These are phyloP conservation scores for Anguilla obscura DNA, from an alignment of 2,797 vertebrate species.

Conservation along the genomic window DNA sequence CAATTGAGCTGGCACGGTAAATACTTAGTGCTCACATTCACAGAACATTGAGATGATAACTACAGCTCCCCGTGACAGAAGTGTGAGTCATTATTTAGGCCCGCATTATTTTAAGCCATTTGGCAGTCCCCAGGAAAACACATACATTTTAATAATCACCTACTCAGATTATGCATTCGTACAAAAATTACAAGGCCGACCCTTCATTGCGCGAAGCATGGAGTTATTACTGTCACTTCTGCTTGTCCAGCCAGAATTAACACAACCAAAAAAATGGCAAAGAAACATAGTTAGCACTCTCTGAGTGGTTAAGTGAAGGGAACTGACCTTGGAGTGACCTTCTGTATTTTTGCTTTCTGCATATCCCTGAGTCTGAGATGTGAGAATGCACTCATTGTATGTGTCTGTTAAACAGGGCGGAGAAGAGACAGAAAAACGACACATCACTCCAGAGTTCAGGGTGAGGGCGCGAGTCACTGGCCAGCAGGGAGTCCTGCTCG, in stretches of 20 bases:
- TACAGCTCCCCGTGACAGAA: background rate
- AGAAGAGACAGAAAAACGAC: background rate
- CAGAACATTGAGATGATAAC: background rate
- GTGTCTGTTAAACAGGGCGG: background rate
- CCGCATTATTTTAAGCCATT: background rate
- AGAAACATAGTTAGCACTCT: background rate
- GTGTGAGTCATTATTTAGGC: background rate
- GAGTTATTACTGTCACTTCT: conserved; percentile 5
- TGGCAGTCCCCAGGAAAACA: background rate
- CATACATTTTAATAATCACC: background rate
- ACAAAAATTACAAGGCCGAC: background rate
- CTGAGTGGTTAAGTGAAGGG: background rate
- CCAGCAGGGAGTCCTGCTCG: background rate
- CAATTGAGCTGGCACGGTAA: conserved; percentile 2
- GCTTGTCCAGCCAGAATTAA: background rate
- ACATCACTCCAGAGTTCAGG: background rate
- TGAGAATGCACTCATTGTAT: background rate
- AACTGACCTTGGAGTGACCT: background rate
- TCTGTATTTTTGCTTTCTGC: background rate
- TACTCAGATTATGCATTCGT: background rate
- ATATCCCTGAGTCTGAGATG: background rate
- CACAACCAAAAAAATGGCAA: background rate
- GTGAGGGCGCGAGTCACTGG: background rate
- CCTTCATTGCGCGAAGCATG: background rate
- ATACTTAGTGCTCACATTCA: background rate